Evolutionary conservation across 1,140 invertebrate genomes (phyloP).

Genomic region (Drosophila repleta): DNA sequence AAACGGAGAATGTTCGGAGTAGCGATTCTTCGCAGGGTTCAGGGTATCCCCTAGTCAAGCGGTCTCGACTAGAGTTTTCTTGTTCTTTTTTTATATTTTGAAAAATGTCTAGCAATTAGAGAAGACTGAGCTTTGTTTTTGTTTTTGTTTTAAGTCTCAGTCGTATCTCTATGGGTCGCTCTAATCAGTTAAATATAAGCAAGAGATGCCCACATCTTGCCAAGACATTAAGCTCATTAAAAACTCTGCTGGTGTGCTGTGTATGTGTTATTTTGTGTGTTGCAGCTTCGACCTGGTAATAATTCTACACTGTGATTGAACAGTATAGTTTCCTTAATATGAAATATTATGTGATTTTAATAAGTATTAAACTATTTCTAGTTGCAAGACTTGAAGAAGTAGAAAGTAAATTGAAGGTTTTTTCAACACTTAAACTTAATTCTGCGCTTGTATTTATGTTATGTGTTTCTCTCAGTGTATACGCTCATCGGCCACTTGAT

Average conservation of each 20-base stretch:
- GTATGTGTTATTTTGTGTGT: constrained; percentile 22
- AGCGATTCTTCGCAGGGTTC: too few relatives aligned
- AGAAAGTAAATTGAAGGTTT: too few relatives aligned
- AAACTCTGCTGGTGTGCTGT: constrained; percentile 50
- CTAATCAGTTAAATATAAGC: constrained; percentile 76
- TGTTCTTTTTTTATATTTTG: too few relatives aligned
- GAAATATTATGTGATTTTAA: too few relatives aligned
- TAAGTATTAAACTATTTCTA: too few relatives aligned
- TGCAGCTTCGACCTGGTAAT: constrained; percentile 5
- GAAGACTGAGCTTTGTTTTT: constrained; percentile 52
- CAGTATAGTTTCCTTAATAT: not conserved
- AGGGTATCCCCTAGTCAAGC: too few relatives aligned
- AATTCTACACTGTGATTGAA: constrained; percentile 5
- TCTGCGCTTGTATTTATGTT: too few relatives aligned
- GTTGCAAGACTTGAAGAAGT: too few relatives aligned
- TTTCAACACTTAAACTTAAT: too few relatives aligned
- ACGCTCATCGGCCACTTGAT: constrained; percentile 66
- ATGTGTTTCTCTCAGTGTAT: constrained; percentile 9
- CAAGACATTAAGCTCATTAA: constrained; percentile 81
- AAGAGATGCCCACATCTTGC: constrained; percentile 66
- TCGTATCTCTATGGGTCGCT: constrained; percentile 33
- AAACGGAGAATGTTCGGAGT: too few relatives aligned
- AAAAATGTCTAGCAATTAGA: constrained; percentile 77
- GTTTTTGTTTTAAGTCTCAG: constrained; percentile 10
- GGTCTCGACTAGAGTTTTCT: too few relatives aligned